Evolutionary conservation across 2,888 invertebrate genomes (phyloP).

Genomic region (Microchrysa polita): DNA sequence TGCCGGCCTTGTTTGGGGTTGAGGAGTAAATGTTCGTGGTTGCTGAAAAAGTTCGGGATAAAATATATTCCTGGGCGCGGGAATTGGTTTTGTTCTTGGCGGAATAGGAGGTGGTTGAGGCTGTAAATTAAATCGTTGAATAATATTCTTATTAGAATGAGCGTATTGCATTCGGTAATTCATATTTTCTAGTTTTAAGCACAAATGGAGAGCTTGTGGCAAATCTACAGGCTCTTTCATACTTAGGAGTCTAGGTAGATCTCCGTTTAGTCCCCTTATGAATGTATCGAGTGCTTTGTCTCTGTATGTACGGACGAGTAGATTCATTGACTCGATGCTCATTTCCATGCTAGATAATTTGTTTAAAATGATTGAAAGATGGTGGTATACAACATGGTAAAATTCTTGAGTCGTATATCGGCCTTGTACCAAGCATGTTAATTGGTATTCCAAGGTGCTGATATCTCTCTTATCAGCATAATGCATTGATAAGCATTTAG

Average conservation of each 20-base stretch:
- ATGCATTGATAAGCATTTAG: not conserved
- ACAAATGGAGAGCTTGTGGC: no score
- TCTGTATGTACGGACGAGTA: not conserved
- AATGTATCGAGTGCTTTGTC: constrained; percentile 1
- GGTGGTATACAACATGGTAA: no score
- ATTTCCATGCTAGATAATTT: not conserved
- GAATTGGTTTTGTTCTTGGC: no score
- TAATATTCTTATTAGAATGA: not conserved
- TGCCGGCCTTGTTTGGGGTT: no score
- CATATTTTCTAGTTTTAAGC: not conserved
- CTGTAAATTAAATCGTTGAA: not conserved
- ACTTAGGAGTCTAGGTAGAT: not conserved
- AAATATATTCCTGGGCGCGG: not conserved
- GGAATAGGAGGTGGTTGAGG: not conserved
- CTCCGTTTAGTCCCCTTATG: not conserved
- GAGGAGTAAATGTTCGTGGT: not conserved
- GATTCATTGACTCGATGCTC: not conserved
- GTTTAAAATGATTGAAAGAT: no score
- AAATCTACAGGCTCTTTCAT: not conserved
- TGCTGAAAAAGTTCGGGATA: not conserved
- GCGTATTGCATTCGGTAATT: not conserved
- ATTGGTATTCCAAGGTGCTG: not conserved
- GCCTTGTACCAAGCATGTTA: no score
- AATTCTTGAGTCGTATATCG: no score
- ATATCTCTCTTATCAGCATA: constrained; percentile 1